Evolutionary conservation across 2,797 vertebrate genomes (phyloP), one percentile per base, ranked within the genome.

Genomic region (Ctenosaura bakeri): DNA sequence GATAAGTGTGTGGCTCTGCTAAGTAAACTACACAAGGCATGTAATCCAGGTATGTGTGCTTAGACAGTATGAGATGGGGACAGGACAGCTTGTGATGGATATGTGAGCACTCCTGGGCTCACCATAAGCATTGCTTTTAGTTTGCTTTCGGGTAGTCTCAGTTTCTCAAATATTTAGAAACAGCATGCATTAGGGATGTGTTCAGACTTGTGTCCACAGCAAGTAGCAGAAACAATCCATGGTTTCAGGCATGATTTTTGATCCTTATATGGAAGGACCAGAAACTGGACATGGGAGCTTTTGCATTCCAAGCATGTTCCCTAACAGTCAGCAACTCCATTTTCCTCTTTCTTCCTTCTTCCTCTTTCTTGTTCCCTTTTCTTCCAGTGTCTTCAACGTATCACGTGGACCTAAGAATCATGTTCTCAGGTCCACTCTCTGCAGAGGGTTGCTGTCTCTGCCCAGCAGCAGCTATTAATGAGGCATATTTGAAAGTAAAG

Each of bases 1-100:
- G 94, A 97, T 10, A 96, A 95, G 91, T 98, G 98, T 64, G 76
- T 96, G 4, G 94, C 97, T 13, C 96, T 99, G 4, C 97, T 99
- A 86, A 90, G 66, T 6, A 97, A 96, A 92, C 88, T 98, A 74
- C 93, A 97, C 87, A 93, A 92, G 54, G 95, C 97, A 88, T 98
- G 98, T 95, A 98, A 92, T 94, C 95, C 97, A 94, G 98, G 98
- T 98, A 86, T n/a, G 88, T 76, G 2, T n/a, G 0, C 0, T 73
- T 76, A 38, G 22, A 71, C 6, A 73, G n/a, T 13, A 86, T 8
- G 14, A 32, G 20, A 69, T 69, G 66, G 10, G 32, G 9, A 69
- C n/a, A 56, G 14, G 24, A 14, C 16, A 81, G 6, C 29, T 6
- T 32, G 0, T 77, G 74, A 77, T 77, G 8, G 9, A 9, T 9